Evolutionary conservation across 1,140 invertebrate genomes (phyloP), one percentile per base, ranked within the genome.

Genomic region (Trachelipus rathkii): DNA sequence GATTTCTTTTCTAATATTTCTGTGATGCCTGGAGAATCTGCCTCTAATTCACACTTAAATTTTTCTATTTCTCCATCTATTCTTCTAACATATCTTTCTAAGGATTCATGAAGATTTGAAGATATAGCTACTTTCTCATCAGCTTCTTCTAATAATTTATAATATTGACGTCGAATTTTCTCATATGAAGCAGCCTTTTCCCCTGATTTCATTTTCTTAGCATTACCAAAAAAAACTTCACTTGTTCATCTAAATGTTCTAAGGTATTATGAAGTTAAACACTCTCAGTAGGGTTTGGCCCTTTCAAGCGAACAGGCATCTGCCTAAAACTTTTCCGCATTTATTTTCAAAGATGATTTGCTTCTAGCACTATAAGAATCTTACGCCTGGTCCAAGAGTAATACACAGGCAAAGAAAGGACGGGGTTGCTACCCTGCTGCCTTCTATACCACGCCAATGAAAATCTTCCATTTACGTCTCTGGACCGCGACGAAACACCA

Each of bases 1-100:
- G 92, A 94, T n/a, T 88, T 83, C 86, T 97, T 97, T 85, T 99
- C 96, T 77, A 99, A 85, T 45, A 96, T 88, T 87, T 98, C 96
- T 11, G 97, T 99, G 68, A 99, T 98, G 19, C 97, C 97, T 81
- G 96, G 94, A 87, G 98, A 95, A 85, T 98, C 96, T 33, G 96
- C 96, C 87, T 99, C 97, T 66, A 99, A 84, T 87, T 99, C 97
- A 89, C 97, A 95, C 87, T 98, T 98, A 85, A 99, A 99, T 85
- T 99, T 98, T 81, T 95, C 91, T 45, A 98, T 85, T 84, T 99
- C 97, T 84, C 94, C 94, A 84, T 98, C 96, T 69, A 99, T 86
- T 85, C 94, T 89, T 77, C 95, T 87, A 81, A 96, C 87, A 87
- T 98, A 98, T 83, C 95, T 90, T 83, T 97, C 93, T 72, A 98